Base-by-base conservation (phyloP, 2,888 invertebrate genomes). In the Drosophila yooni region DNA sequence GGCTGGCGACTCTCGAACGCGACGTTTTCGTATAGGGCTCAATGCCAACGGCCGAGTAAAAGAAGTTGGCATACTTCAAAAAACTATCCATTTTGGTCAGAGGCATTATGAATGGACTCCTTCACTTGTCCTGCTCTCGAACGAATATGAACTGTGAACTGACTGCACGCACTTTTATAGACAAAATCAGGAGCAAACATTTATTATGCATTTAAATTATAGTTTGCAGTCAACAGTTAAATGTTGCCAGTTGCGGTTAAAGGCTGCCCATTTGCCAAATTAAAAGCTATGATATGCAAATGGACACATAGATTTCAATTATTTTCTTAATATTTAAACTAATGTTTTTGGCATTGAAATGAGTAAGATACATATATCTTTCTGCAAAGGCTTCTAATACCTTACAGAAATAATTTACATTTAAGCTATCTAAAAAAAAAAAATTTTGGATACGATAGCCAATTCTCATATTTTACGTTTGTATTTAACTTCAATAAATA, bases 51-150 rank as follows among this genome's bases (percentile, higher is more conserved):
- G 64, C 63, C 25, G 56, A 70, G 62, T 91, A 91, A 62, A 92
- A 91, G 63, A 90, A 88, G 61, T 83, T 82, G 31, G 91, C 79
- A 38, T 91, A 83, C 69, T 82, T 82, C 8, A 91, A 58, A 52
- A 92, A 91, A 29, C 81, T 79, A 27, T 83, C 76, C 69, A 91
- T 84, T 50, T 70, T 67, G 4, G 59, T 59, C 8, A 72, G 27
- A 36, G 63, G 21, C 81, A 81, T 82, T 51, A 21, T n/a, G 10
- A 18, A 6, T 38, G 2, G 21, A 36, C 25, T 31, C 70, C 11
- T 27, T 34, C 13, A 29, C n/a, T 21, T 15, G 15, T 31, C 57
- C 40, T 43, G 31, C 2, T 25, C 6, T 18, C 21, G 1, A 36
- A 1, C 27, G 43, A 46, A 25, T 75, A 13, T 48, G 18, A 40